Conservation (phyloP, 2,113 vertebrate species). For the Indicator maculatus region DNA sequence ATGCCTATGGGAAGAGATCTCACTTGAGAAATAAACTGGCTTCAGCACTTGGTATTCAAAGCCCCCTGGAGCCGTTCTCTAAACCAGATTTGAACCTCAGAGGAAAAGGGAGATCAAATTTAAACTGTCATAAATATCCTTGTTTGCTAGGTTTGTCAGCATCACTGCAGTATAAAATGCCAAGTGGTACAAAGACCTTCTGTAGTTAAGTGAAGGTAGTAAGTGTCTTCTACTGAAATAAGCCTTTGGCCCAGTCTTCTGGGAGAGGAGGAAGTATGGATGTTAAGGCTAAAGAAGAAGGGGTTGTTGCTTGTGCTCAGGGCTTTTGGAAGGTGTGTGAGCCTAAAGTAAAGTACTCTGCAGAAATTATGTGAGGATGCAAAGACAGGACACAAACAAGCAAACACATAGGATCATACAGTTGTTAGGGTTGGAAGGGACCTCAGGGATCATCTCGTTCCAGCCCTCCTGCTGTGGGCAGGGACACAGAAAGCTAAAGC, state of each 20-base stretch:
- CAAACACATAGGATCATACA: background rate
- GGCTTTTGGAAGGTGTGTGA: background rate
- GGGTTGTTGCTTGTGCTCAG: background rate
- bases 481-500: background rate
- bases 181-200: background rate
- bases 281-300: background rate
- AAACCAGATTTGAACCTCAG: conserved; percentile 1
- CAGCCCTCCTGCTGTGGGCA: no score
- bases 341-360: background rate
- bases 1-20: conserved; percentile 8
- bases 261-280: background rate
- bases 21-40: conserved; percentile 10
- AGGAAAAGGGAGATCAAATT: background rate
- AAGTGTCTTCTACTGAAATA: background rate
- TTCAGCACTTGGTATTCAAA: background rate
- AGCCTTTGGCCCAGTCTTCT: background rate
- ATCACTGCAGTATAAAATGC: background rate
- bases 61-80: background rate
- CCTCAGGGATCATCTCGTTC: no score
- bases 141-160: background rate
- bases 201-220: background rate
- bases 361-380: background rate
- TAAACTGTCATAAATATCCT: background rate
- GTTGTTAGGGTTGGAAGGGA: no score
- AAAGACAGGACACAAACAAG: background rate